Evolutionary conservation across 2,888 invertebrate species (phyloP), one percentile per base, ranked within the genome.

Genomic region (Pachymerium ferrugineum): DNA sequence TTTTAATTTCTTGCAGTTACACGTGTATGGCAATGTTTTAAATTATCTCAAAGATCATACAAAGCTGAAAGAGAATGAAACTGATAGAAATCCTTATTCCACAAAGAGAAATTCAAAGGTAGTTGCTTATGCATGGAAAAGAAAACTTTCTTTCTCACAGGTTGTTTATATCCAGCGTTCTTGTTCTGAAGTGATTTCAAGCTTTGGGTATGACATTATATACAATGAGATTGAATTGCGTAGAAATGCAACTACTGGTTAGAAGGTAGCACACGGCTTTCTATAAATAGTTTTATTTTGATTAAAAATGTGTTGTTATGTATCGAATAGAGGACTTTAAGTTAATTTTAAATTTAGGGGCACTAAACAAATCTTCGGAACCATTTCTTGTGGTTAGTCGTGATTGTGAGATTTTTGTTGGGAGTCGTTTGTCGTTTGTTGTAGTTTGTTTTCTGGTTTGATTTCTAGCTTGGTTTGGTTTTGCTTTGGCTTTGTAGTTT

Each of bases 101-200:
- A 94, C 93, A 42, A 92, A 89, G 83, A 86, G 94, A 74, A 89
- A 93, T 81, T 90, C 93, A n/a, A 89, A 90, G 80, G 89, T 88
- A 74, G 91, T 92, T 77, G 93, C 94, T 76, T 93, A 93, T 82
- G 90, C 90, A 82, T 94, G 94, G 94, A 89, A 89, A 79, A 87
- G 86, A 76, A 90, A 91, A 80, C 85, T 93, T 75, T 87, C 88
- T 77, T 78, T 77, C 62, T 86, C 87, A 70, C 91, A 91, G 83
- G 90, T 93, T 72, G 86, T 87, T 68, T 83, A 85, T 74, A 88
- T 89, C 79, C 89, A 89, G 83, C 85, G 85, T 16, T 8, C 31
- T 8, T 70, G 70, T 35, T 14, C 5, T 8, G 70, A 70, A n/a
- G 70, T 70, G 4, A 70, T 70, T 5, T 5, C 10, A 19, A 8